Percentiles rank a stretch among this genome's conserved stretches.
These are phyloP conservation scores for Bucco capensis DNA, from an alignment of 2,113 vertebrate genomes.

Conservation along the genomic window DNA sequence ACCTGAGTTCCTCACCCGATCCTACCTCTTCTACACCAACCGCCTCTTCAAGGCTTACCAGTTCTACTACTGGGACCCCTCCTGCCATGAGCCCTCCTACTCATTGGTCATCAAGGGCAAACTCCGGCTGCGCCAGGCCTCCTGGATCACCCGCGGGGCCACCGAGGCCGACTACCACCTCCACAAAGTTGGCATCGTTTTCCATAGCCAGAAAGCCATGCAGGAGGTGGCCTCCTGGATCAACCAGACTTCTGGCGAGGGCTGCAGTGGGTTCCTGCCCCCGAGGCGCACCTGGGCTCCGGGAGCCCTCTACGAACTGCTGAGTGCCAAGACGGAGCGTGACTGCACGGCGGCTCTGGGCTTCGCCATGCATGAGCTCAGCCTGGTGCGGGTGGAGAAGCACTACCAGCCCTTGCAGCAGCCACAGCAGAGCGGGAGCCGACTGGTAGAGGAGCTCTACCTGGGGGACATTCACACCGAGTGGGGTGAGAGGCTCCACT, in stretches of 20 bases:
- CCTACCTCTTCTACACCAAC: slow-evolving; percentile 84
- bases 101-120: slow-evolving; percentile 87
- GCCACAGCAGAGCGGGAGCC: slow-evolving; percentile 41
- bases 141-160: slow-evolving; percentile 87
- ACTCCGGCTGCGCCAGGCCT: slow-evolving; percentile 83
- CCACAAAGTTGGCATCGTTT: slow-evolving; percentile 83
- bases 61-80: slow-evolving; percentile 86
- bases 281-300: slow-evolving; percentile 59
- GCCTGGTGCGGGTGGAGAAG: slow-evolving; percentile 80
- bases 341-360: slow-evolving; percentile 78
- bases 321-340: slow-evolving; percentile 71
- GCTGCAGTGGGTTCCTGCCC: slow-evolving; percentile 67
- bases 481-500: slow-evolving; percentile 77
- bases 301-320: slow-evolving; percentile 78
- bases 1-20: slow-evolving; percentile 88
- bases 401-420: slow-evolving; percentile 59
- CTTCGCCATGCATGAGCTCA: slow-evolving; percentile 88
- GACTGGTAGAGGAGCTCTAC: slow-evolving; percentile 82
- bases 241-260: slow-evolving; percentile 21
- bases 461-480: slow-evolving; percentile 88
- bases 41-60: slow-evolving; percentile 85
- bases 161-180: slow-evolving; percentile 86
- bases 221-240: slow-evolving; percentile 67
- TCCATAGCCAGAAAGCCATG: slow-evolving; percentile 80
- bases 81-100: slow-evolving; percentile 80